phyloP scores from a whole-genome alignment of 1,140 invertebrate genomes.

The Argopecten irradians region DNA sequence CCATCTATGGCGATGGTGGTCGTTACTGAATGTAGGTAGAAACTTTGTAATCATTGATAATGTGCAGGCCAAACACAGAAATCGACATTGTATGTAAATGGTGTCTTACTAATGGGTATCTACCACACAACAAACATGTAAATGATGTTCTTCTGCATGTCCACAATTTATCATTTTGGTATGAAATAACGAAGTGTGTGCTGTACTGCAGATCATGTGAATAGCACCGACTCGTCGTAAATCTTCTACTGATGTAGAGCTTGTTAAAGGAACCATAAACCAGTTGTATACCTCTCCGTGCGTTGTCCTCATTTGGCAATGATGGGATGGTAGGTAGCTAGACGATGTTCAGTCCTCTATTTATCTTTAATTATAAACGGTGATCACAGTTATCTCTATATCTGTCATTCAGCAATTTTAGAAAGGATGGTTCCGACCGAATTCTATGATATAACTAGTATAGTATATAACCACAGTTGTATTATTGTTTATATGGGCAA shows the following conservation, averaged over 20 bases:
- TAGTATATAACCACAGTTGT: too few species aligned
- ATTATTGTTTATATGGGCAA: too few species aligned
- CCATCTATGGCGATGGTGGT: not conserved
- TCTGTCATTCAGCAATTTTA: too few species aligned
- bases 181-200: not conserved
- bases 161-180: not conserved
- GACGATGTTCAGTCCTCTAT: too few species aligned
- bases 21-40: not conserved
- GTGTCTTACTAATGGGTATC: not conserved
- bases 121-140: not conserved
- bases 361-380: too few species aligned
- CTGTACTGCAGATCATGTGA: not conserved
- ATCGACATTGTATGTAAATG: constrained; percentile 18
- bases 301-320: too few species aligned
- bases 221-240: not conserved
- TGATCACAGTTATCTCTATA: too few species aligned
- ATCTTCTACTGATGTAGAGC: not conserved
- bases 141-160: not conserved
- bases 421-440: too few species aligned
- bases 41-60: not conserved
- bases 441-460: too few species aligned
- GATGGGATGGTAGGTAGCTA: too few species aligned
- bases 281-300: too few species aligned
- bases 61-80: not conserved
- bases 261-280: not conserved